These are phyloP conservation scores for Pantherophis alleghaniensis DNA, from an alignment of 2,797 vertebrate species.

Conservation along the genomic window DNA sequence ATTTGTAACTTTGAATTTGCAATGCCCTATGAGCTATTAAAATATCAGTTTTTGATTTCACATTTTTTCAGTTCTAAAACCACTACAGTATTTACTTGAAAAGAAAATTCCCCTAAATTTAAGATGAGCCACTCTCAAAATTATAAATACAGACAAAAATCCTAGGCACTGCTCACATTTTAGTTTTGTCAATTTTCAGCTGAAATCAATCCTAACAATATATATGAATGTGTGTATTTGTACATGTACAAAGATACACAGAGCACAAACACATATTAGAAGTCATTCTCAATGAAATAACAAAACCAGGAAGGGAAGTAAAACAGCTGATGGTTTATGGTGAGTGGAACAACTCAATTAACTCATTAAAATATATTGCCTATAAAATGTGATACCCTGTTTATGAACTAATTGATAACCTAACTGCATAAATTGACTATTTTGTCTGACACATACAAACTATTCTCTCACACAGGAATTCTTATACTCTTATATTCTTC, in stretches of 20 bases:
- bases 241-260: background rate
- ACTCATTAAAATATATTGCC: background rate
- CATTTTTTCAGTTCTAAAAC: background rate
- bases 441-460: background rate
- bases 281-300: background rate
- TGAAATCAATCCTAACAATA: background rate
- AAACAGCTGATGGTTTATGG: background rate
- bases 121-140: background rate
- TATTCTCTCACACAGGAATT: background rate
- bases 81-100: background rate
- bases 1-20: background rate
- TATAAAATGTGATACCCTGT: background rate
- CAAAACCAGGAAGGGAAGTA: background rate
- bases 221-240: background rate
- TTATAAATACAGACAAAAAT: background rate
- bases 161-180: background rate
- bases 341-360: background rate
- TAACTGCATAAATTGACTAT: background rate
- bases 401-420: background rate
- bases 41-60: background rate
- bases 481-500: background rate
- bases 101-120: background rate
- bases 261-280: background rate
- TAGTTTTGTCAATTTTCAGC: background rate
- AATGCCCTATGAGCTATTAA: background rate